Base-by-base conservation (phyloP, 2,797 vertebrate species). In the Echiichthys vipera region DNA sequence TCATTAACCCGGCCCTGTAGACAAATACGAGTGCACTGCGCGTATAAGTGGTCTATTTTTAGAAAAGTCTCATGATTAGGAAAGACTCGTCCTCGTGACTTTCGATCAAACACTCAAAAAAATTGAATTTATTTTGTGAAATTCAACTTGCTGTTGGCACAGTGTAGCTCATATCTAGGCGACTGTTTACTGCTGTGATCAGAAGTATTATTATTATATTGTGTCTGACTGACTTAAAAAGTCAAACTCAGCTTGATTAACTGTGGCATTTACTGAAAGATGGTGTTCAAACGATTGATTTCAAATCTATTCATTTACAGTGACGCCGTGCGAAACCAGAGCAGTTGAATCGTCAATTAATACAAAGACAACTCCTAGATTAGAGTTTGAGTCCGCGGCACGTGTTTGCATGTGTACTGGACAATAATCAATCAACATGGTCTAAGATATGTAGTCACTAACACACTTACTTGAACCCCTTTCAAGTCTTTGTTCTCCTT, bases 361-460 rank as follows among this genome's bases (percentile, higher is more conserved):
- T 37, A 30, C 3, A 29, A 50, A 11, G 36, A 7, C 3, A 15
- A 22, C 6, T 29, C 12, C 7, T 37, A n/a, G n/a, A n/a, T 51
- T 14, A 22, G 13, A 57, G 5, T 39, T 50, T 36, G 12, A 46
- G 36, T 29, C 25, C 47, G 20, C 11, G 36, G 47, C 46, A 20
- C 17, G 15, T 25, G 4, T 17, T 3, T 54, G 36, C 3, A 13
- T 55, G 17, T 25, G 25, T n/a, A 25, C 7, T 50, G n/a, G 56
- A 50, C 9, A 34, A n/a, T 5, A 40, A 37, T 25, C 9, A 81
- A 67, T 71, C 13, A 55, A n/a, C 42, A 42, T 50, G 27, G 40
- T 56, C 18, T 71, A 55, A 1, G 58, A 32, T 50, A 25, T 50
- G 58, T 37, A 29, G 12, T 6, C 1, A 15, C 20, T 11, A 20